Evolutionary conservation across 2,113 vertebrate genomes (phyloP), one percentile per base, ranked within the genome.

Genomic region (Panthera leo): DNA sequence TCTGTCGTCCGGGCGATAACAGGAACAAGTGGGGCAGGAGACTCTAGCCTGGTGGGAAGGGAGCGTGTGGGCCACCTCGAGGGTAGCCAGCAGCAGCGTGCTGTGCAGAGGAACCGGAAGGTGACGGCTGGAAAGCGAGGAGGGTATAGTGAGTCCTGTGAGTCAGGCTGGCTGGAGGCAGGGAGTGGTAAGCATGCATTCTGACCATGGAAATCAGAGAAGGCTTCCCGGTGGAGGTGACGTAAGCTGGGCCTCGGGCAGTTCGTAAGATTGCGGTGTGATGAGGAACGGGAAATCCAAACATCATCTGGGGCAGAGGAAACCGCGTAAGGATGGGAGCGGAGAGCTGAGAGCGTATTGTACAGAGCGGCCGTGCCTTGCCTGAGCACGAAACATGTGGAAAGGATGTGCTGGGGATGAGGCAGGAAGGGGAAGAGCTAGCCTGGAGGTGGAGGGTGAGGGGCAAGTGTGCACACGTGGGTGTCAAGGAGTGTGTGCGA

Each of bases 391-490:
- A 21, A 39, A 16, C 0, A 0, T 1, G 21, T 8, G n/a, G 75
- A 25, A 82, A 21, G 11, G 67, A 7, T 5, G 21, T 23, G 0
- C 63, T 83, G 25, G 78, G 71, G 58, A n/a, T 4, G 36, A 11
- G 25, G 7, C 39, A 34, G 48, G 78, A 8, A 12, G 31, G 78
- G 71, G 58, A 27, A 3, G 34, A 11, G 53, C 27, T 0, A 34
- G 63, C 31, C 85, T 8, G 13, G 21, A 3, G 4, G 6, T 3
- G 7, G 48, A 89, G 31, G 27, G 12, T 0, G 34, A 55, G 48
- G 58, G 18, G 14, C 11, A 27, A 7, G 0, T 0, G 12, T 2
- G 51, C 76, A 15, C 34, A n/a, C 19, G 0, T 0, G 4, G 31
- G 10, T 14, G 25, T 79, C 13, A 5, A 34, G 51, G 53, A 29